A percentile compares a stretch with the other conserved stretches of the same genome.
These are phyloP conservation scores for Enteromius afrohamiltoni DNA, from an alignment of 2,797 vertebrate genomes.

Conservation along the genomic window DNA sequence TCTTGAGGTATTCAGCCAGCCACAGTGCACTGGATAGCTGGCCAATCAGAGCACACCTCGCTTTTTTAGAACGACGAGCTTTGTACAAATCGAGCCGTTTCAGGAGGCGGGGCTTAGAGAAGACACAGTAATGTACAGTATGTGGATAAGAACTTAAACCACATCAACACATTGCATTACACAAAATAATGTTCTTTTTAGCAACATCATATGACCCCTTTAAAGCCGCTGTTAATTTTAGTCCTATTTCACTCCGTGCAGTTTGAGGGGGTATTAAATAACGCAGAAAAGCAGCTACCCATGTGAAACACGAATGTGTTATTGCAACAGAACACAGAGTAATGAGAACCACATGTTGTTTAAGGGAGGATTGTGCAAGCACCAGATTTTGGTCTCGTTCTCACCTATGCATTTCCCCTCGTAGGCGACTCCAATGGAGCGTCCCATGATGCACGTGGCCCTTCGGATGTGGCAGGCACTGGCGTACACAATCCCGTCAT, in stretches of 20 bases:
- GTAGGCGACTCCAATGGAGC: slow-evolving; percentile 87
- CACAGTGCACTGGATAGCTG: too few species aligned
- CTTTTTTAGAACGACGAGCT: too few species aligned
- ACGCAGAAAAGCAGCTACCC: slow-evolving; percentile 39
- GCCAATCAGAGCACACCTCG: too few species aligned
- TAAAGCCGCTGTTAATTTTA: slow-evolving; percentile 10
- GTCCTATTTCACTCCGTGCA: slow-evolving; percentile 23
- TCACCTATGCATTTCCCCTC: slow-evolving; percentile 89
- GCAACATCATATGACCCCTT: neutral
- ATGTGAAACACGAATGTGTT: slow-evolving; percentile 56
- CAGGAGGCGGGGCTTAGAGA: too few species aligned
- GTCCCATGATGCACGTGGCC: slow-evolving; percentile 87
- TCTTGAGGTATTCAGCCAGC: too few species aligned
- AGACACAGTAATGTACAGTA: too few species aligned
- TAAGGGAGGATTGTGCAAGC: slow-evolving; percentile 47
- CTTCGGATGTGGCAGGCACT: slow-evolving; percentile 88
- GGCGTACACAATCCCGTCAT: slow-evolving; percentile 84
- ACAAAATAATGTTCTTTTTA: too few species aligned
- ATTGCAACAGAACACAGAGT: slow-evolving; percentile 54
- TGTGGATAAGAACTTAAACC: too few species aligned
- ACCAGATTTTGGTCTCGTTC: slow-evolving; percentile 59
- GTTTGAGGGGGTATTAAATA: slow-evolving; percentile 47
- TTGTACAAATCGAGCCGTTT: too few species aligned
- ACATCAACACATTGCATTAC: too few species aligned
- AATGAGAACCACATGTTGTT: slow-evolving; percentile 60